Base-by-base conservation (phyloP, 1,140 invertebrate genomes). In the Hycleus cichorii region DNA sequence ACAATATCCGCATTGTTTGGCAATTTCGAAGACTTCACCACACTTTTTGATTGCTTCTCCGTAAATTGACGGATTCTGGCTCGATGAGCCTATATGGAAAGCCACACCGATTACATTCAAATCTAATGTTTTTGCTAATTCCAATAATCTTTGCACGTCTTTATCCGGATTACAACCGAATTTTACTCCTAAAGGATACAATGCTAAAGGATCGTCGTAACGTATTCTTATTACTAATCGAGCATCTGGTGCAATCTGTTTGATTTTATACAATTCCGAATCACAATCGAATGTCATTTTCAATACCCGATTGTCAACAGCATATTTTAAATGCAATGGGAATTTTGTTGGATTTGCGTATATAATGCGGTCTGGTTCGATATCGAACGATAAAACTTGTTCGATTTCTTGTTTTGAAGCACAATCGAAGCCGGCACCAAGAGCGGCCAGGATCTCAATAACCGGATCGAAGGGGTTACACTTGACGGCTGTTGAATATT, bases 261-360 rank as follows among this genome's bases (percentile, higher is more conserved):
- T 91, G 58, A 98, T 86, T 77, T 99, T 99, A 68, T 90, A 77
- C 25, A 99, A 80, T 76, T 99, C 97, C 49, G 83, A 86, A 75
- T 93, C 91, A 69, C 93, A 97, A 75, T 99, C 97, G 75, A 97
- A 97, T 3, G 96, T 98, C 87, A 97, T 95, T 26, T 83, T 78
- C 60, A 83, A 76, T 24, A 98, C 89, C 3, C 87, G 83, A 6
- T 82, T 76, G 38, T 84, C 79, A 7, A 82, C 79, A 47, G 96
- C 93, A 80, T 94, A 88, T 47, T 85, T 84, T 66, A 99, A 88
- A 74, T 95, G 95, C 18, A 90, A 93, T 11, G 85, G 82, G 55
- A 91, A 91, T 74, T 98, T 98, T 64, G 94, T 93, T 1, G 97
- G 96, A 80, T 99, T 98, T 40, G 96, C 97, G 77, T 95, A 98